Evolutionary conservation across 2,888 invertebrate species (phyloP).

Genomic region (Nymphalis c-album): DNA sequence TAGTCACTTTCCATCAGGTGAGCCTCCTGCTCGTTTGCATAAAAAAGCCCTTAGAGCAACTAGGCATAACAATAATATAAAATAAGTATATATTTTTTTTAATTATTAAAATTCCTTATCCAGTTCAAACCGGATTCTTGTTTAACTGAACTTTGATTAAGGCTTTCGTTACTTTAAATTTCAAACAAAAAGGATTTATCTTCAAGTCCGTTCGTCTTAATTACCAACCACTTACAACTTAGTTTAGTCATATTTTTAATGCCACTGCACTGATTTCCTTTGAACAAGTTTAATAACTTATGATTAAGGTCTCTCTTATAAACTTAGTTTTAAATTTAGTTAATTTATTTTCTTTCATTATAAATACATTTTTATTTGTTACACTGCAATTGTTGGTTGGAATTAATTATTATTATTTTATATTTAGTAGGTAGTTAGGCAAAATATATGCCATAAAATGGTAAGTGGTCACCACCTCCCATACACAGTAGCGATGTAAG

Average conservation of each 20-base stretch:
- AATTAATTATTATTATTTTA: too few species aligned
- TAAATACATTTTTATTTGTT: too few species aligned
- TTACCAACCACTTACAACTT: constrained; percentile 24
- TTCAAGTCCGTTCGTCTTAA: constrained; percentile 26
- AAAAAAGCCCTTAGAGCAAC: too few species aligned
- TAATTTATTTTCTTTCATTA: not conserved
- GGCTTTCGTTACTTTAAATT: constrained; percentile 19
- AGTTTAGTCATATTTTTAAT: constrained; percentile 16
- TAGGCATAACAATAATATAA: too few species aligned
- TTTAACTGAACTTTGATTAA: constrained; percentile 28
- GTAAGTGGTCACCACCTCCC: too few species aligned
- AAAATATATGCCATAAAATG: too few species aligned
- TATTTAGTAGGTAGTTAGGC: too few species aligned
- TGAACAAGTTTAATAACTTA: constrained; percentile 26
- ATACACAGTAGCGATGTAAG: too few species aligned
- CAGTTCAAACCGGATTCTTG: not conserved
- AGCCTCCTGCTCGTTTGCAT: too few species aligned
- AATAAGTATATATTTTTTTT: too few species aligned
- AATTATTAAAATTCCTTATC: not conserved
- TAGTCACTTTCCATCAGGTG: too few species aligned
- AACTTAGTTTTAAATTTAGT: not conserved
- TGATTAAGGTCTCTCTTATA: constrained; percentile 21
- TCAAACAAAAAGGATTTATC: constrained; percentile 28
- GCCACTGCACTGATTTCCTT: constrained; percentile 24
- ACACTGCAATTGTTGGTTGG: too few species aligned